Conservation (phyloP, 2,888 invertebrate genomes). For the Brachyopa scutellaris region DNA sequence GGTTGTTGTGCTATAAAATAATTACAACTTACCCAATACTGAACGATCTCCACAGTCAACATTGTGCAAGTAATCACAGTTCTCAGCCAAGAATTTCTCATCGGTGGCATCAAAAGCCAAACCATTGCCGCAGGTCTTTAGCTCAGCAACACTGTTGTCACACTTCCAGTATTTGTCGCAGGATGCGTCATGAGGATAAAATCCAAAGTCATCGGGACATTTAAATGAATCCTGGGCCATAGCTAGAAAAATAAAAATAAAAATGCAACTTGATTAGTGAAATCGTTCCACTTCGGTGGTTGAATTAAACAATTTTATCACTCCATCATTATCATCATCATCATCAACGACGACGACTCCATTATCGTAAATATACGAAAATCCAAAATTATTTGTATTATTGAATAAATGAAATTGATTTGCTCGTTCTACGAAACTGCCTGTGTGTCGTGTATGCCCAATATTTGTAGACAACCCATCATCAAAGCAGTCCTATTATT, state of each 20-base stretch:
- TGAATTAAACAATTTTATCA: background rate
- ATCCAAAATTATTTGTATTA: background rate
- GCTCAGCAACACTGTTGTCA: conserved; percentile 92
- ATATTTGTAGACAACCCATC: no score
- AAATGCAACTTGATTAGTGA: no score
- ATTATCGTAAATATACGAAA: conserved; percentile 13
- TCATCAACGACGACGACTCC: conserved; percentile 1
- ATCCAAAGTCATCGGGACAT: conserved; percentile 96
- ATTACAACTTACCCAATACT: conserved; percentile 91
- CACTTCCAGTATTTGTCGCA: conserved; percentile 99
- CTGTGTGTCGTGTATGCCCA: background rate
- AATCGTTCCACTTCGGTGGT: no score
- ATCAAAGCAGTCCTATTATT: no score
- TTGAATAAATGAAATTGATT: conserved; percentile 17
- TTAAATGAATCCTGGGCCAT: conserved; percentile 92
- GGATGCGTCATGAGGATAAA: conserved; percentile 93
- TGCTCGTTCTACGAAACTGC: background rate
- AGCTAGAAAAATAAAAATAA: conserved; percentile 83
- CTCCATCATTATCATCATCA: background rate
- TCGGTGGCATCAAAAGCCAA: conserved; percentile 95
- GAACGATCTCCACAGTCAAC: conserved; percentile 95
- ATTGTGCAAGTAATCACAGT: conserved; percentile 97
- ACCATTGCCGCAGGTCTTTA: conserved; percentile 97
- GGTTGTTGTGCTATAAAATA: background rate
- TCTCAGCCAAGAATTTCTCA: conserved; percentile 94